Conservation (phyloP, 1,140 invertebrate genomes). For the Doryteuthis pealeii region DNA sequence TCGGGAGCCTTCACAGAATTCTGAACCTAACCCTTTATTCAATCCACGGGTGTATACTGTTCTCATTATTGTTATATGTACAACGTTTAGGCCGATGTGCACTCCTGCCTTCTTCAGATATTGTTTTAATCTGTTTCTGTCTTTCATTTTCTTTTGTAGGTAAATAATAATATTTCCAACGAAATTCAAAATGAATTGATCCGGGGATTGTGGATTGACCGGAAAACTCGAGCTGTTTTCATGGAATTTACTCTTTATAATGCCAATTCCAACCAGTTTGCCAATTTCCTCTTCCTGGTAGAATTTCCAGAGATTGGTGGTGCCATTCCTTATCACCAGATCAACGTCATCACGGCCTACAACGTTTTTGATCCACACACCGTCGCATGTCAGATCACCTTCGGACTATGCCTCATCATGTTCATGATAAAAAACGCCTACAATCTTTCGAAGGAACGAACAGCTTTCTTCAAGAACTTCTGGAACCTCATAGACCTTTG, state of each 20-base stretch:
- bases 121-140: no score
- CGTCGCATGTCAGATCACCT: conserved; percentile 23
- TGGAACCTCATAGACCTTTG: conserved; percentile 30
- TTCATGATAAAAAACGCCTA: conserved; percentile 11
- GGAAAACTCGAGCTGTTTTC: conserved; percentile 61
- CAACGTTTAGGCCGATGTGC: no score
- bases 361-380: conserved; percentile 22
- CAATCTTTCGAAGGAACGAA: conserved; percentile 14
- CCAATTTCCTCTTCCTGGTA: conserved; percentile 28
- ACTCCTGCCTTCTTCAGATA: no score
- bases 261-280: conserved; percentile 47
- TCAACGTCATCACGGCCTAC: conserved; percentile 24
- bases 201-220: conserved; percentile 60
- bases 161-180: conserved; percentile 1
- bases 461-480: conserved; percentile 24
- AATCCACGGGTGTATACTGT: no score
- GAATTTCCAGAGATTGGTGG: conserved; percentile 63
- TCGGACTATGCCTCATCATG: conserved; percentile 21
- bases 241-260: conserved; percentile 65
- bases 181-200: conserved; percentile 49
- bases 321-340: conserved; percentile 26
- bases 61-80: no score
- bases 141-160: neutral
- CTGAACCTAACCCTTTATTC: no score
- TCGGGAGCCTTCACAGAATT: no score